phyloP scores from a whole-genome alignment of 2,888 invertebrate genomes.

The Xestia c-nigrum region DNA sequence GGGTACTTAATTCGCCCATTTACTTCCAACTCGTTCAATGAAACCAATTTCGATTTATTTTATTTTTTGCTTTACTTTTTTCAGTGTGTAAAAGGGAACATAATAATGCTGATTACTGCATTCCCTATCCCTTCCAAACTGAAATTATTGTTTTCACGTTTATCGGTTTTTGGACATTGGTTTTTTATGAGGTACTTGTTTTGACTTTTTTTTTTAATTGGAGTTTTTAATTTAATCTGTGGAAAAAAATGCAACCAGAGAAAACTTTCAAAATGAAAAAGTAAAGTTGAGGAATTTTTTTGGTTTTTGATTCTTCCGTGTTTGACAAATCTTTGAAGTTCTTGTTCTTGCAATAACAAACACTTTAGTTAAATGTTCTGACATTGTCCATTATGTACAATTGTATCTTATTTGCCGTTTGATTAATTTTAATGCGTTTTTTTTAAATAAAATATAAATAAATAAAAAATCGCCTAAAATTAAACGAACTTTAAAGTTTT shows the following conservation, averaged over 20 bases:
- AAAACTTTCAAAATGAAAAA: too few species aligned
- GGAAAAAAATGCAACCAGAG: slow-evolving; percentile 19
- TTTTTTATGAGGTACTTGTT: not conserved
- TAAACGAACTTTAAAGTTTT: too few species aligned
- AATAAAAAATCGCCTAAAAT: too few species aligned
- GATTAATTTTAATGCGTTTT: not conserved
- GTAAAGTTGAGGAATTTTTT: too few species aligned
- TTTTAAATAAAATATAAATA: too few species aligned
- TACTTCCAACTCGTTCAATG: not conserved
- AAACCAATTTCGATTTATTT: not conserved
- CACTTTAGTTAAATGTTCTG: not conserved
- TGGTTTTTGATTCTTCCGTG: not conserved
- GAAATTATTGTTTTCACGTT: not conserved
- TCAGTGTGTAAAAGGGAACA: too few species aligned
- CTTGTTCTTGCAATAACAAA: not conserved
- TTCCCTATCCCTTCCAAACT: not conserved
- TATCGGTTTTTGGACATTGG: slow-evolving; percentile 18
- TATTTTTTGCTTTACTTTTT: not conserved
- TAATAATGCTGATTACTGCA: not conserved
- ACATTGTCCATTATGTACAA: not conserved
- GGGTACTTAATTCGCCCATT: not conserved
- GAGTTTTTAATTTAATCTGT: slow-evolving; percentile 1
- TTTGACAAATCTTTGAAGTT: not conserved
- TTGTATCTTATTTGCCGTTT: not conserved
- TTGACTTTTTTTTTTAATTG: not conserved